Percentiles rank a stretch among this genome's conserved stretches.
Conservation (phyloP, 64 coral and sea anemone genomes). For the Montipora capricornis region DNA sequence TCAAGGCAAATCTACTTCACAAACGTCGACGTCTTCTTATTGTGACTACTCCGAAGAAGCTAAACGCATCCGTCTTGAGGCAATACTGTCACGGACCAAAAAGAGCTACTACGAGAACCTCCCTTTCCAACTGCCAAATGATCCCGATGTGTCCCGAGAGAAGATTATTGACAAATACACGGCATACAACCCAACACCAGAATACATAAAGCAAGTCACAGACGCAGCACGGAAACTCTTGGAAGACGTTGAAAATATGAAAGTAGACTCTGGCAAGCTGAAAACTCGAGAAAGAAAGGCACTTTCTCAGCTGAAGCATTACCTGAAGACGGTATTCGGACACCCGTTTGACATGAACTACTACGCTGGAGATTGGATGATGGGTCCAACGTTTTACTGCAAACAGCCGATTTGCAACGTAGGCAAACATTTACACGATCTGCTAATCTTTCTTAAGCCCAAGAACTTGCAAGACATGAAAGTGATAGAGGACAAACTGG, state of each 20-base stretch:
- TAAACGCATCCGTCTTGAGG: conserved; percentile 16
- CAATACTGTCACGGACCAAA: not conserved
- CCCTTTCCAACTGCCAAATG: conserved; percentile 22
- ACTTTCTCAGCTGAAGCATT: conserved; percentile 80
- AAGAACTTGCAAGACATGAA: conserved; percentile 60
- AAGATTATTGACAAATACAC: conserved; percentile 58
- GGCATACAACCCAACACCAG: conserved; percentile 68
- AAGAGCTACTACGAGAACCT: conserved; percentile 37
- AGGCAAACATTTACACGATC: conserved; percentile 59
- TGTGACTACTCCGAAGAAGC: conserved; percentile 61
- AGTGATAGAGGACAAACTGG: conserved; percentile 58
- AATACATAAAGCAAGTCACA: conserved; percentile 61
- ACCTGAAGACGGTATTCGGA: conserved; percentile 81
- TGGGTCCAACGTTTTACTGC: conserved; percentile 84
- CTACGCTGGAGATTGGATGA: conserved; percentile 83
- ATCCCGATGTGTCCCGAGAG: conserved; percentile 40
- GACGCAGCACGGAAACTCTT: conserved; percentile 57
- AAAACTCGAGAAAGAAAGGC: conserved; percentile 86
- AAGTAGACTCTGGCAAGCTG: conserved; percentile 58
- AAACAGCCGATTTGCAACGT: conserved; percentile 64
- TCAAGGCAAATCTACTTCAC: not conserved
- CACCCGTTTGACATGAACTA: conserved; percentile 78
- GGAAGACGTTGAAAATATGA: conserved; percentile 53
- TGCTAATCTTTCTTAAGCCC: conserved; percentile 61
- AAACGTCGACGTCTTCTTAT: not conserved